Percentiles rank a stretch among this genome's conserved stretches.
These are phyloP conservation scores for Pollachius pollachius DNA, from an alignment of 2,113 vertebrate species.

Conservation along the genomic window DNA sequence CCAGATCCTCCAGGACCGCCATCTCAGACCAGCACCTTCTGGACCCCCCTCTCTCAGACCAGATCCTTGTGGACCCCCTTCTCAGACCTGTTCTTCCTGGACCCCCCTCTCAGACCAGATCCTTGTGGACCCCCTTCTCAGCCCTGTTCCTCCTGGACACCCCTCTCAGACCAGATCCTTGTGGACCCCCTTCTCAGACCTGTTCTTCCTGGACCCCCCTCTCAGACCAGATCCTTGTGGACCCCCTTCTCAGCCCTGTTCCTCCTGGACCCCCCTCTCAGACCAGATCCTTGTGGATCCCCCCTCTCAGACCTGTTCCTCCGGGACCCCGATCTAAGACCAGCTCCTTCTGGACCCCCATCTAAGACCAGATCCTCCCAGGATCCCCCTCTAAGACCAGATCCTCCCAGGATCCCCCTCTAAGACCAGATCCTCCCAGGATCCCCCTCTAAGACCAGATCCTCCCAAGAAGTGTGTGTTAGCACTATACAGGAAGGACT, in stretches of 20 bases:
- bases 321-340: slow-evolving; percentile 57
- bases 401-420: slow-evolving; percentile 38
- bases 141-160: not conserved
- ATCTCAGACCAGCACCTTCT: slow-evolving; percentile 63
- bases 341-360: slow-evolving; percentile 62
- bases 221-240: slow-evolving; percentile 20
- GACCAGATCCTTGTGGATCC: too few species aligned
- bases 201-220: slow-evolving; percentile 46
- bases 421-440: too few species aligned
- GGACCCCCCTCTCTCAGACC: slow-evolving; percentile 35
- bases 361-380: not conserved
- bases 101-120: slow-evolving; percentile 35
- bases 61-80: not conserved
- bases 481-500: too few species aligned
- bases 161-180: too few species aligned
- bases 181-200: too few species aligned
- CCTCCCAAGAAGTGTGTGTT: too few species aligned
- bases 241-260: not conserved
- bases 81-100: too few species aligned
- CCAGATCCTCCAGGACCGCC: slow-evolving; percentile 21
- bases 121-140: not conserved
- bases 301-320: too few species aligned
- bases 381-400: slow-evolving; percentile 78
- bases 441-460: too few species aligned
- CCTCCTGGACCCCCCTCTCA: too few species aligned